Evolutionary conservation across 1,140 invertebrate species (phyloP), one percentile per base, ranked within the genome.

Genomic region (Eurosta solidaginis): DNA sequence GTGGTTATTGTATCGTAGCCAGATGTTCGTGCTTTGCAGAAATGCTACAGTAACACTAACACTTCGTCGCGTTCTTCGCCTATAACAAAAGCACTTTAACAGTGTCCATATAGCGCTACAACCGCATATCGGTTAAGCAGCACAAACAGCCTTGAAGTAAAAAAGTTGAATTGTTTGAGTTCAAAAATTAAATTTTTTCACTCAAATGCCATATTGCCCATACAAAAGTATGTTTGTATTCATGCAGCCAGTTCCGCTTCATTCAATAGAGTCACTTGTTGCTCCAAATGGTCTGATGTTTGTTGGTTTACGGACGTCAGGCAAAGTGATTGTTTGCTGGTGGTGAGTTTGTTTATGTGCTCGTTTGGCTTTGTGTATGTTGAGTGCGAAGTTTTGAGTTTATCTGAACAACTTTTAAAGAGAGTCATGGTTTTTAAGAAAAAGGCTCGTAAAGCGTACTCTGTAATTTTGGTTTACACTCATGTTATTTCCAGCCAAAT

Each of bases 281-380:
- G 59, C 59, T 68, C 59, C n/a, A 68, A n/a, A 68, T 42, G n/a
- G n/a, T n/a, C n/a, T n/a, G n/a, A 68, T 40, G 27, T 40, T 36
- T 68, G 59, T 2, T 6, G 33, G 59, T 36, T 68, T 36, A 22
- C 40, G 59, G 52, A 20, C 29, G 36, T 68, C 2, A 36, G 59
- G 12, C 29, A 68, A 68, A 68, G 59, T 68, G 59, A 68, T 40
- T 42, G 59, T 42, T 22, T 68, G 33, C n/a, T n/a, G 17, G 6
- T 40, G 20, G 33, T 2, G 12, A 7, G 59, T 22, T 22, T 20
- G 20, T 52, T 52, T 52, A 12, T 52, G 6, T 25, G 4, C 7
- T 52, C 10, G n/a, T 52, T 52, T 52, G 4, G 3, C n/a, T 49
- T 52, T 52, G 3, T 52, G 20, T 52, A 20, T n/a, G 6, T 52